Evolutionary conservation across 2,888 invertebrate genomes (phyloP).

Genomic region (Metalampra italica): DNA sequence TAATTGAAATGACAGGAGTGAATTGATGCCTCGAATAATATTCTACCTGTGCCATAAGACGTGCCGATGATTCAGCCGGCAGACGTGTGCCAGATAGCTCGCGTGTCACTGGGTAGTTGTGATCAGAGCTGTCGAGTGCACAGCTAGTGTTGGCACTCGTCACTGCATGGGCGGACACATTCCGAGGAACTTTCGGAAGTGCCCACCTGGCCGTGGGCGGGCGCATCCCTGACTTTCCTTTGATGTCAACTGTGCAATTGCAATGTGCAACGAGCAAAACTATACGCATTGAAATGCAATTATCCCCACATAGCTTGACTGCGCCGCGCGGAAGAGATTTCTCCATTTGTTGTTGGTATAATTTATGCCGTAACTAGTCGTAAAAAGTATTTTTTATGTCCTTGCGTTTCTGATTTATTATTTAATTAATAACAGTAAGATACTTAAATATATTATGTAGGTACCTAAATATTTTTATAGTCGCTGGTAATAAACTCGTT

Average conservation of each 20-base stretch:
- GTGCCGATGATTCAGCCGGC: slow-evolving; percentile 23
- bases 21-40: slow-evolving; percentile 4
- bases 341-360: slow-evolving; percentile 8
- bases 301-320: slow-evolving; percentile 39
- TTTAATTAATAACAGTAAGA: no score
- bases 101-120: slow-evolving; percentile 35
- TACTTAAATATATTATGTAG: no score
- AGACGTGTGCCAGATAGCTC: slow-evolving; percentile 37
- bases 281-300: slow-evolving; percentile 34
- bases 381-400: no score
- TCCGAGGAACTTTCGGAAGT: slow-evolving; percentile 43
- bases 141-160: slow-evolving; percentile 39
- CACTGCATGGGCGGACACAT: slow-evolving; percentile 47
- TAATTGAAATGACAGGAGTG: slow-evolving; percentile 4
- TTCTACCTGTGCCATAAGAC: slow-evolving; percentile 2
- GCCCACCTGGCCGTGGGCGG: slow-evolving; percentile 60
- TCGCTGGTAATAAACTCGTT: no score
- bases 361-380: no score
- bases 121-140: slow-evolving; percentile 36
- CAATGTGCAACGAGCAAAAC: slow-evolving; percentile 28
- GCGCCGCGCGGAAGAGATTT: slow-evolving; percentile 36
- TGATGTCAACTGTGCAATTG: slow-evolving; percentile 38
- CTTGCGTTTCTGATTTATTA: no score
- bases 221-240: slow-evolving; percentile 43
- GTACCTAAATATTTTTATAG: no score